Base-by-base conservation (phyloP, 2,113 vertebrate species). In the Lamprologus callipterus region DNA sequence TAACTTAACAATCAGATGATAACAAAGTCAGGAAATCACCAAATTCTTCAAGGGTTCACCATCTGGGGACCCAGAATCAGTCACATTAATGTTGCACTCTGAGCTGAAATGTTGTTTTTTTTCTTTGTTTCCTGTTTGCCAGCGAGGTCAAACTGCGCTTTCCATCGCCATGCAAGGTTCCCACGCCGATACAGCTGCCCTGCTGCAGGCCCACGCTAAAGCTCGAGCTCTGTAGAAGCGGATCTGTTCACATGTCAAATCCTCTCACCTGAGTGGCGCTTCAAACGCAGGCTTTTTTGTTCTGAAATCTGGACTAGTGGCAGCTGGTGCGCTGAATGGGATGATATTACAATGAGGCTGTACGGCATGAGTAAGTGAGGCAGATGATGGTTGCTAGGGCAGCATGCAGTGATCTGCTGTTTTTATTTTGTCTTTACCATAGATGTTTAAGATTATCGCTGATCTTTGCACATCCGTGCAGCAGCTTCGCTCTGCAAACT, bases 141-240 rank as follows among this genome's bases (percentile, higher is more conserved):
- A 99, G 99, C 95, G 92, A 1, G 98, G 98, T 37, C 97, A 94
- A 84, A 97, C 97, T 1, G 99, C 99, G 1, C 94, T 99, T 93
- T 97, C 97, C 0, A 93, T 99, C 42, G 97, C 97, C 14, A 95
- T 95, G 93, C 90, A 95, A 7, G 96, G 96, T 21, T 96, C 97
- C 93, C 97, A 92, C 9, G 90, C 87, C 4, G 98, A 99, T 85
- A 98, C 98, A 1, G 96, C 96, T 0, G 92, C 95, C 17, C 97
- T 99, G 40, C 97, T 99, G 87, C 96, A 63, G 60, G 97, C 97
- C 81, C 97, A 97, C 55, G 78, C 90, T 54, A 96, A 94, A 89
- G 92, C 92, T 84, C 90, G 93, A 90, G 91, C 89, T 51, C 78
- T 90, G 37, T 92, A 90, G 78, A 8, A 1, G 45, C 8, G 9